Base-by-base conservation (phyloP, 2,797 vertebrate genomes). In the Pampus argenteus region DNA sequence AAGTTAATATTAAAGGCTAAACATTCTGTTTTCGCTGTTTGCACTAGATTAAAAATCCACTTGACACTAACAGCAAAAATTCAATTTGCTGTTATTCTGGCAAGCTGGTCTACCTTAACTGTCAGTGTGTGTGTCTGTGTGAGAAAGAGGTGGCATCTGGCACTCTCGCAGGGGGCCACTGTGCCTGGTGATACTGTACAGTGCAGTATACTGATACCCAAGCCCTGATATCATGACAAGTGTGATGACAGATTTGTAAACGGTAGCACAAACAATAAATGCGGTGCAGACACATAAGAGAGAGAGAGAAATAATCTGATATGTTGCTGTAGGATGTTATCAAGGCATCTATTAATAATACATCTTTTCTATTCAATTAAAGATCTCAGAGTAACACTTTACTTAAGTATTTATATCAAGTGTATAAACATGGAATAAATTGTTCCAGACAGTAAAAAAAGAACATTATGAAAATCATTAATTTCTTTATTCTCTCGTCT, bases 111-210 rank as follows among this genome's bases (percentile, higher is more conserved):
- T 40, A 89, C 86, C 83, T 90, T 90, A 89, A 90, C 66, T 59
- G 71, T 70, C 34, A 36, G 68, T 36, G 55, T 66, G 6, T n/a
- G 48, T 50, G 62, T 69, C 36, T 48, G 63, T 66, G 82, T 52
- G 76, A 55, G 65, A 61, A 61, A 60, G 74, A 83, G 77, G 79
- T 65, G 82, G 78, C 89, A 92, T 89, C 89, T 92, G 92, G 84
- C 26, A 9, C 52, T 70, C 66, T 78, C n/a, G 23, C 71, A 63
- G 90, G 88, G 65, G 79, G 76, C 42, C 64, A n/a, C 49, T 11
- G 60, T 14, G 13, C 73, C 81, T 20, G 65, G 22, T 71, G 74
- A 56, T 50, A 64, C 52, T 7, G 66, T 49, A 79, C 57, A 61
- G 45, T 49, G 25, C 20, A 20, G 25, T 36, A 47, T 9, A 40